These are phyloP conservation scores for Artemia sinica DNA, from an alignment of 2,888 invertebrate species.

Conservation along the genomic window DNA sequence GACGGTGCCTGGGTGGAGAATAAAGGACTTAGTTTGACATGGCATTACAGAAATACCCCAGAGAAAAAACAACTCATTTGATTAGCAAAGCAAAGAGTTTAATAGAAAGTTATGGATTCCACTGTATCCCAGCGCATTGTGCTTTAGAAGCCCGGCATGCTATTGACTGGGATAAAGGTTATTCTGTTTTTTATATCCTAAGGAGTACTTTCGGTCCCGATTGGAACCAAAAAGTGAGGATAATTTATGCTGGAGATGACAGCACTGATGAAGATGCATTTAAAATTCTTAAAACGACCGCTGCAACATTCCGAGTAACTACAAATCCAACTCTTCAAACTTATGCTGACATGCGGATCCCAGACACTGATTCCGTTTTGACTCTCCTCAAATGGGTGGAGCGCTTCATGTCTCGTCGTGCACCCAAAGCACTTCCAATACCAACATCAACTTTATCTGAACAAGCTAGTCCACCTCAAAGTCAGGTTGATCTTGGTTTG, in stretches of 20 bases:
- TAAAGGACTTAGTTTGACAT: conserved; percentile 66
- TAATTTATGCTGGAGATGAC: conserved; percentile 77
- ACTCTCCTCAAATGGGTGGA: conserved; percentile 81
- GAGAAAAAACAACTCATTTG: conserved; percentile 45
- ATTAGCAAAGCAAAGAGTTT: conserved; percentile 51
- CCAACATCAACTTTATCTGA: not conserved
- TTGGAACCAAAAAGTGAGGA: conserved; percentile 64
- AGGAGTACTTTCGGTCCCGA: conserved; percentile 75
- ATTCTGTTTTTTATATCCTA: conserved; percentile 73
- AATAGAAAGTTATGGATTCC: conserved; percentile 51
- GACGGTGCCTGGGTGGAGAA: conserved; percentile 85
- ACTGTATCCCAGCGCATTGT: conserved; percentile 55
- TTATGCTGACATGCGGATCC: conserved; percentile 65
- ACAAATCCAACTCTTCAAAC: conserved; percentile 68
- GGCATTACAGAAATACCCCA: conserved; percentile 52
- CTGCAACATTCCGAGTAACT: conserved; percentile 72
- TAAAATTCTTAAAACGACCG: conserved; percentile 46
- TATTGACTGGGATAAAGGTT: conserved; percentile 76
- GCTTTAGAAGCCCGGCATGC: conserved; percentile 80
- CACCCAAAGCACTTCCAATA: not conserved
- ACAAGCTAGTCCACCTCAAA: not conserved
- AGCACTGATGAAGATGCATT: conserved; percentile 77
- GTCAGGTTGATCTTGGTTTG: not conserved
- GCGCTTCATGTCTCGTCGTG: conserved; percentile 54
- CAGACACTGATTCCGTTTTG: conserved; percentile 71